These are phyloP conservation scores for Aeoliscus strigatus DNA, from an alignment of 2,797 vertebrate genomes.

Conservation along the genomic window DNA sequence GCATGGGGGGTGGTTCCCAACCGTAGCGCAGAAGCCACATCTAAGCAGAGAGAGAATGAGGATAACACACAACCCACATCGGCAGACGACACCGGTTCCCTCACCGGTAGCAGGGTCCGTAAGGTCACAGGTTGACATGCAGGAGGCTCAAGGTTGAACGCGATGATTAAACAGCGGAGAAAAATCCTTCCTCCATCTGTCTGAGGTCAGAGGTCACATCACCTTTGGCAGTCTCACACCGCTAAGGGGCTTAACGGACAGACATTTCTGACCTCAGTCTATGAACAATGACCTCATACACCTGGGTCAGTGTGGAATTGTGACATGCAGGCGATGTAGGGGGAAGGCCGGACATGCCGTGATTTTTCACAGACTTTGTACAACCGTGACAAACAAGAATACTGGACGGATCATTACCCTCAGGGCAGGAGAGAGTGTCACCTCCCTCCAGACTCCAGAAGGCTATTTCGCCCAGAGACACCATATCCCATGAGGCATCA, in stretches of 20 bases:
- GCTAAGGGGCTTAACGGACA: constrained; percentile 62
- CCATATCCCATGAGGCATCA: constrained; percentile 74
- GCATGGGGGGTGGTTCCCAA: constrained; percentile 66
- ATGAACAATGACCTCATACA: constrained; percentile 24
- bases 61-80: constrained; percentile 31
- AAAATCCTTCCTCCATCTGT: constrained; percentile 69
- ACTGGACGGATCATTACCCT: constrained; percentile 54
- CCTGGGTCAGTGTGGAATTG: constrained; percentile 24
- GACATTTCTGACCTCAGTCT: constrained; percentile 28
- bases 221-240: constrained; percentile 50
- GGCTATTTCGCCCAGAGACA: constrained; percentile 77
- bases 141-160: constrained; percentile 61
- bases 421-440: constrained; percentile 72
- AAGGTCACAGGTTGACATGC: constrained; percentile 52
- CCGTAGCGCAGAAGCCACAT: constrained; percentile 66
- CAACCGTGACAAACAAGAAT: constrained; percentile 32
- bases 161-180: constrained; percentile 63
- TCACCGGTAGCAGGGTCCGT: constrained; percentile 33
- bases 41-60: constrained; percentile 43
- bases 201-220: constrained; percentile 51
- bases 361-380: constrained; percentile 42
- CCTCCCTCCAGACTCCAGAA: constrained; percentile 81
- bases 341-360: constrained; percentile 57
- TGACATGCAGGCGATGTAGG: constrained; percentile 20
- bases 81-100: constrained; percentile 14